phyloP scores from a whole-genome alignment of 2,888 invertebrate species.

The Pandemis cinnamomeana region DNA sequence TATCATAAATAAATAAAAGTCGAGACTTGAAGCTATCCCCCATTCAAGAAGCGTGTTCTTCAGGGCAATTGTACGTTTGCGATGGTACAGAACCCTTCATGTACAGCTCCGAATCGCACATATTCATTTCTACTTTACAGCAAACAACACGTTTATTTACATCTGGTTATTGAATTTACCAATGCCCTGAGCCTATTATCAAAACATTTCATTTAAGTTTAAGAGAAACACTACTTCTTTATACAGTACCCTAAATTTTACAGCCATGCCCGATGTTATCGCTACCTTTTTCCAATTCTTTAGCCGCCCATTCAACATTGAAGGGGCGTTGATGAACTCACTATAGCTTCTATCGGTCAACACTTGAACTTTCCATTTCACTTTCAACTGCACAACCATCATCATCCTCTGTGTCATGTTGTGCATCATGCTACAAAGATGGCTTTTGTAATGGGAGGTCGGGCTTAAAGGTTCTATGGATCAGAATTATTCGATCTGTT shows the following conservation, averaged over 20 bases:
- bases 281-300: constrained; percentile 51
- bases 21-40: no score
- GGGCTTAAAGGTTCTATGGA: constrained; percentile 4
- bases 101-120: no score
- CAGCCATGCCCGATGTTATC: constrained; percentile 49
- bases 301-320: constrained; percentile 53
- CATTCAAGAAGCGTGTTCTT: no score
- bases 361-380: constrained; percentile 56
- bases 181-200: neutral
- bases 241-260: constrained; percentile 41
- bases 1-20: no score
- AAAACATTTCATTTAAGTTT: neutral
- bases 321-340: constrained; percentile 48
- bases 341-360: constrained; percentile 47
- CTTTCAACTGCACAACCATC: constrained; percentile 43
- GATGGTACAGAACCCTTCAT: no score
- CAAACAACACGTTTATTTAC: no score
- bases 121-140: no score
- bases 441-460: constrained; percentile 24
- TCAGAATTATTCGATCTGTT: neutral
- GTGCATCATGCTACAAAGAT: constrained; percentile 16
- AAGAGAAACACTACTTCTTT: neutral
- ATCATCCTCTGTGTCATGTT: constrained; percentile 42
- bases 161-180: neutral
- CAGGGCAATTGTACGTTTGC: no score